Evolutionary conservation across 2,888 invertebrate species (phyloP).

Genomic region (Tiphia femorata): DNA sequence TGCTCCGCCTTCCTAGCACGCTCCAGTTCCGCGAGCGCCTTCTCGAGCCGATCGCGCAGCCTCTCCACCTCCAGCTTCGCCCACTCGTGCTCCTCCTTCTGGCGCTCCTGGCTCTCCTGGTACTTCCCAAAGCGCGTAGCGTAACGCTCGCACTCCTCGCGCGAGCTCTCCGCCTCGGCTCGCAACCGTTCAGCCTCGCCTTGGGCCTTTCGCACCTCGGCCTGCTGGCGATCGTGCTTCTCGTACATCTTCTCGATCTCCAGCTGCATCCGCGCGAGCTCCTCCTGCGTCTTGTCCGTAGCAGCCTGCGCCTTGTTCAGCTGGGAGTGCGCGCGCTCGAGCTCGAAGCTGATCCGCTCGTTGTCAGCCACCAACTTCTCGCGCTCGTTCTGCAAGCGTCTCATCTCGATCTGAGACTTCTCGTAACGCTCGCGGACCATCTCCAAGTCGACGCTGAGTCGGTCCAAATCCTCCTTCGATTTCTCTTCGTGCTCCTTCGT

Average conservation of each 20-base stretch:
- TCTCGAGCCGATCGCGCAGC: slow-evolving; percentile 83
- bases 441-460: slow-evolving; percentile 83
- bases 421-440: slow-evolving; percentile 91
- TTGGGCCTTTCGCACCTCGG: slow-evolving; percentile 85
- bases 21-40: slow-evolving; percentile 84
- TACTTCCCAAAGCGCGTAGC: slow-evolving; percentile 82
- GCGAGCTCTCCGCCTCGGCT: slow-evolving; percentile 81
- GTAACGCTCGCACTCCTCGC: slow-evolving; percentile 83
- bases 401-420: slow-evolving; percentile 86
- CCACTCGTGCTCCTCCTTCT: slow-evolving; percentile 82
- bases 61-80: slow-evolving; percentile 86
- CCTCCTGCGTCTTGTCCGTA: slow-evolving; percentile 91
- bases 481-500: slow-evolving; percentile 93
- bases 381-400: slow-evolving; percentile 85
- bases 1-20: slow-evolving; percentile 80
- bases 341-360: slow-evolving; percentile 87
- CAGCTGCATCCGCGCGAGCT: slow-evolving; percentile 86
- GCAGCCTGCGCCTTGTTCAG: slow-evolving; percentile 86
- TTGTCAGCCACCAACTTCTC: slow-evolving; percentile 88
- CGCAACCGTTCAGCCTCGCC: slow-evolving; percentile 80
- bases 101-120: slow-evolving; percentile 77
- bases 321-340: slow-evolving; percentile 89
- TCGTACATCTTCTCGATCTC: slow-evolving; percentile 93
- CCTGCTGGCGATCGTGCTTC: slow-evolving; percentile 87
- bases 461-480: slow-evolving; percentile 86